Conservation (phyloP, 2,113 vertebrate genomes). For the Zosterops japonicus region DNA sequence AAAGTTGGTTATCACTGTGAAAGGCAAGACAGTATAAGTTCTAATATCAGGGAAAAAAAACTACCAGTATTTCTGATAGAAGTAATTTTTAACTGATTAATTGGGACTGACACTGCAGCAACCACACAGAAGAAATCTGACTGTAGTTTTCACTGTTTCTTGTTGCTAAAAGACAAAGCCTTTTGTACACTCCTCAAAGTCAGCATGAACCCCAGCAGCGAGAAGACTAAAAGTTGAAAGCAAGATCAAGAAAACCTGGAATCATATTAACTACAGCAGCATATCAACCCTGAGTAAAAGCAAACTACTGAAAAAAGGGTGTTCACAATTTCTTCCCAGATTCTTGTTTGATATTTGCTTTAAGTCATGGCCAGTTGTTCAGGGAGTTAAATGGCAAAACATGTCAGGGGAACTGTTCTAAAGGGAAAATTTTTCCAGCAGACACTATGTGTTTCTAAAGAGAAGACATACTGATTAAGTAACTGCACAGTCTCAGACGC, state of each 20-base stretch:
- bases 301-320: accelerated
- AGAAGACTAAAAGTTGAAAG: neutral
- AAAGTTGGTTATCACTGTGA: neutral
- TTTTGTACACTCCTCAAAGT: neutral
- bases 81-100: neutral
- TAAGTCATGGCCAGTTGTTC: neutral
- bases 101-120: neutral
- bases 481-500: neutral
- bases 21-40: neutral
- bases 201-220: neutral
- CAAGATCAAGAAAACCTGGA: neutral
- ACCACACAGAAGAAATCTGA: neutral
- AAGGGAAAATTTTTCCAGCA: neutral
- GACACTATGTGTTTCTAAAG: neutral
- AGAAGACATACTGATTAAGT: neutral
- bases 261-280: neutral
- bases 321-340: neutral
- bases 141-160: neutral
- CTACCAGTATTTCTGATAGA: neutral
- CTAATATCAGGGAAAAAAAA: neutral
- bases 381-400: neutral
- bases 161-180: neutral
- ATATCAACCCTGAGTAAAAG: neutral
- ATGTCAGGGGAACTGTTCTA: neutral
- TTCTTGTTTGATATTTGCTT: neutral